Percentiles rank a stretch among this genome's conserved stretches.
Conservation (phyloP, 2,113 vertebrate species). For the Podarcis raffonei region DNA sequence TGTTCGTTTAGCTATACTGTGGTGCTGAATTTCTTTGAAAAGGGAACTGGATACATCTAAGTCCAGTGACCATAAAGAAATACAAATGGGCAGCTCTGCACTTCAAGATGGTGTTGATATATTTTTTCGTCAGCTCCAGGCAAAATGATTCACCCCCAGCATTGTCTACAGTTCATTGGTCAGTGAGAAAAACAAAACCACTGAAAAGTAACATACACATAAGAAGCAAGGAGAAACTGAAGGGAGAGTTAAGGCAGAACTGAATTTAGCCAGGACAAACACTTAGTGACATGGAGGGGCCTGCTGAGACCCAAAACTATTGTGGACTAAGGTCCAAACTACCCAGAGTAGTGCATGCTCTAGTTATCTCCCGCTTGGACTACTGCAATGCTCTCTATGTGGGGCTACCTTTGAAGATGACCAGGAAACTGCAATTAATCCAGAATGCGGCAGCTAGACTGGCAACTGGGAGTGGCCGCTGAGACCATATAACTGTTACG, state of each 20-base stretch:
- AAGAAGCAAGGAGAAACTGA: neutral
- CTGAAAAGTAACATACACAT: no score
- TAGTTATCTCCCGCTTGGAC: no score
- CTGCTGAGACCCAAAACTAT: neutral
- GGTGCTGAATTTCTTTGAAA: neutral
- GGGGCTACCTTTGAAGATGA: no score
- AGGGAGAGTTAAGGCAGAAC: neutral
- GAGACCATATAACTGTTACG: no score
- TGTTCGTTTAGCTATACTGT: neutral
- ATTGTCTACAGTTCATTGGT: neutral
- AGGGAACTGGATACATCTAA: slow-evolving; percentile 16
- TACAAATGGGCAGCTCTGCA: neutral
- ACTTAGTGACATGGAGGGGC: neutral
- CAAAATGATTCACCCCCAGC: neutral
- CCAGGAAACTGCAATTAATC: no score
- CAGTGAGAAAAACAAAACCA: neutral
- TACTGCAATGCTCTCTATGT: no score
- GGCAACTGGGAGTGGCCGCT: no score
- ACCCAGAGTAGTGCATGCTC: neutral
- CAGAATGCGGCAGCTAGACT: no score
- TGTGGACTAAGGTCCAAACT: neutral
- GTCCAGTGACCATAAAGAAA: neutral
- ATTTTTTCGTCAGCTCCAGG: neutral
- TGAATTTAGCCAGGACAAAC: neutral
- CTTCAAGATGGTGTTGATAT: neutral